Evolutionary conservation across 2,113 vertebrate genomes (phyloP), one percentile per base, ranked within the genome.

Genomic region (Gallinago undulata): DNA sequence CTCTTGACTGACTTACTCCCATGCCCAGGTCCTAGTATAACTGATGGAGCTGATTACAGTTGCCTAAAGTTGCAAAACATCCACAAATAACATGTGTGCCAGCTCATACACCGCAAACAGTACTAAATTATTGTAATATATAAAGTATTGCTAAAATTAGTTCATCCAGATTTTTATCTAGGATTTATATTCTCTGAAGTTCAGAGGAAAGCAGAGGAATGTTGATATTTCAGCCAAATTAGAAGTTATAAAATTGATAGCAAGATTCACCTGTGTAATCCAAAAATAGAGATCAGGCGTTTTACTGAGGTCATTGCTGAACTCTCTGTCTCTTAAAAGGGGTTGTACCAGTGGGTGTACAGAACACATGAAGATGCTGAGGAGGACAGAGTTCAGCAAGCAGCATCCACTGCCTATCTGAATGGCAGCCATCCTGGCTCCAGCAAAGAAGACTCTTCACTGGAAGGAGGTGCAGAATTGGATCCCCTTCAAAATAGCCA

Each of bases 281-380:
- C 39, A 69, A 18, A 51, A 19, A 19, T 2, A 70, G 35, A 76
- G 15, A 60, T 3, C 1, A 4, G 33, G 51, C 33, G 28, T 74
- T 83, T 77, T 82, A 53, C 45, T 80, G 72, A 74, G 63, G 19
- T 89, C 33, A 19, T 45, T 68, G 39, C 80, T 97, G 83, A 93
- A 78, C 33, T 47, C 51, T 53, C 0, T 93, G 1, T 97, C 67
- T 96, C 50, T 84, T 94, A 68, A 22, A 93, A 98, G 98, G 97
- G 98, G 23, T 92, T 98, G 95, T 99, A 98, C 95, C 99, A 98
- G 95, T 99, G 99, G 99, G 98, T 99, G 75, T 99, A 99, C 96
- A 98, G 99, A 47, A 98, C 98, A 11, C 98, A 99, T 28, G 99
- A 99, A 94, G 99, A 99, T 73, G 98, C 99, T 41, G 99, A 99